These are phyloP conservation scores for Antechinus stuartii DNA, from an alignment of 2,113 vertebrate species.

Conservation along the genomic window DNA sequence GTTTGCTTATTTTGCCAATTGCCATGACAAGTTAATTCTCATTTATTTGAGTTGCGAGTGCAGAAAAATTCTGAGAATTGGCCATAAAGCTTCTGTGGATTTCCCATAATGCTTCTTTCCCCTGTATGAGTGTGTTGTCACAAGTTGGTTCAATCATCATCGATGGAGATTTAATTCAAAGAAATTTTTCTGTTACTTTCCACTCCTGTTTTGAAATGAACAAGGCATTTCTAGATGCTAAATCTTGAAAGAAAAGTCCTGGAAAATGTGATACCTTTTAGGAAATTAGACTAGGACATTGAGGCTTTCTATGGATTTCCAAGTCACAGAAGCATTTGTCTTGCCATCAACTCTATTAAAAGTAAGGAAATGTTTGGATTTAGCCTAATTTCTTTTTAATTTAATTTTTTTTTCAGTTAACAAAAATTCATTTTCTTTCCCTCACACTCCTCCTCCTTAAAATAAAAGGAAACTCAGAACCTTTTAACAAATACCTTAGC, in stretches of 20 bases:
- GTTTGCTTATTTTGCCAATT: not conserved
- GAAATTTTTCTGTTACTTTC: not conserved
- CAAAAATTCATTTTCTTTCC: not conserved
- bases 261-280: not conserved
- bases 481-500: not conserved
- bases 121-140: not conserved
- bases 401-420: not conserved
- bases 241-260: not conserved
- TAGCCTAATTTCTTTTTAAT: not conserved
- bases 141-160: not conserved
- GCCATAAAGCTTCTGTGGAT: not conserved
- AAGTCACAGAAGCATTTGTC: not conserved
- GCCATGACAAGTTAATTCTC: not conserved
- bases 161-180: not conserved
- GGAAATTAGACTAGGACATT: not conserved
- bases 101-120: not conserved
- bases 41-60: not conserved
- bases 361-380: not conserved
- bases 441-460: not conserved
- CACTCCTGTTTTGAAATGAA: not conserved
- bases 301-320: not conserved
- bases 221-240: not conserved
- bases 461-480: not conserved
- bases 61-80: not conserved
- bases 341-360: not conserved